A percentile compares a stretch with the other conserved stretches of the same genome.
phyloP scores from a whole-genome alignment of 2,888 invertebrate species.

The Polyommatus icarus region DNA sequence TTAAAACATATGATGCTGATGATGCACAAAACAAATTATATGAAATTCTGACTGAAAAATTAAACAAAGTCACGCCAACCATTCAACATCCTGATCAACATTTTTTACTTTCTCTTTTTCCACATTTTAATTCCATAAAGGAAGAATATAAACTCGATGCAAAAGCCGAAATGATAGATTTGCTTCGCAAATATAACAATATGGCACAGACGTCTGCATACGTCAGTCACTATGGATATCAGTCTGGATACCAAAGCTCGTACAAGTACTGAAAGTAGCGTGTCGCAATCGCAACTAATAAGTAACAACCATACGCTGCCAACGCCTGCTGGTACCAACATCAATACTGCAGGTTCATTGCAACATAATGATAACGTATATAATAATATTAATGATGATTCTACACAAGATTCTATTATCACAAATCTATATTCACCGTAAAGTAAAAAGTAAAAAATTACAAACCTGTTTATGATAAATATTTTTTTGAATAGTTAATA shows the following conservation, averaged over 20 bases:
- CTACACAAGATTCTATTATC: no score
- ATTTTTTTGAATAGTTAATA: no score
- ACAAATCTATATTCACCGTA: no score
- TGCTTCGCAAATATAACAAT: slow-evolving; percentile 28
- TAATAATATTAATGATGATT: no score
- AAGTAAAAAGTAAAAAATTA: no score
- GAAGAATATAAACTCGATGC: background rate
- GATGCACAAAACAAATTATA: slow-evolving; percentile 4
- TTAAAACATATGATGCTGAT: background rate
- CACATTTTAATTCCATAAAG: background rate
- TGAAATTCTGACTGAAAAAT: background rate
- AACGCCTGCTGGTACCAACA: no score
- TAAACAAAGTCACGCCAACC: background rate
- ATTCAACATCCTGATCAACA: background rate
- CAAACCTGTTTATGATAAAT: no score
- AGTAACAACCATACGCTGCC: no score
- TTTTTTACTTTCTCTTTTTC: background rate
- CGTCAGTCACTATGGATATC: slow-evolving; percentile 29
- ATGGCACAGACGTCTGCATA: slow-evolving; percentile 23
- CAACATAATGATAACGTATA: no score
- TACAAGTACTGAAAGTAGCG: slow-evolving; percentile 32
- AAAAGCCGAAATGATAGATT: slow-evolving; percentile 26
- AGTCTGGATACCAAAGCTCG: slow-evolving; percentile 32
- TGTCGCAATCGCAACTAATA: slow-evolving; percentile 10
- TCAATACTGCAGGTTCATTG: no score